phyloP scores from a whole-genome alignment of 2,113 vertebrate species.

The Nerophis lumbriciformis region DNA sequence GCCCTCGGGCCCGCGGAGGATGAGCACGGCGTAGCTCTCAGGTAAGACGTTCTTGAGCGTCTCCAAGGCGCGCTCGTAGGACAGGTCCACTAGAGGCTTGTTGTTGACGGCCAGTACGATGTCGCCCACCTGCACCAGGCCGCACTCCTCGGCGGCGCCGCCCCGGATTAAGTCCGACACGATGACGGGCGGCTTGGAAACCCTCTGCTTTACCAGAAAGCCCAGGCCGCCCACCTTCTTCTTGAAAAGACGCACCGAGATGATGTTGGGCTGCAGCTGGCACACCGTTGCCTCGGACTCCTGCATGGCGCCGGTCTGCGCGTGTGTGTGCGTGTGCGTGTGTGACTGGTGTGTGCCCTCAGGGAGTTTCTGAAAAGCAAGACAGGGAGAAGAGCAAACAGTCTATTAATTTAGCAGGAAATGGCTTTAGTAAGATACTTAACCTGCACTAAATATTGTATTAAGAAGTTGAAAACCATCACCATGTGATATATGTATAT shows the following conservation, averaged over 20 bases:
- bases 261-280: conserved; percentile 96
- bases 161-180: conserved; percentile 93
- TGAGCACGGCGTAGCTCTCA: conserved; percentile 91
- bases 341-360: conserved; percentile 27
- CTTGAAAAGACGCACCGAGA: conserved; percentile 94
- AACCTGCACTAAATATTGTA: no score
- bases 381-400: conserved; percentile 16
- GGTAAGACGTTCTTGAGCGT: conserved; percentile 85
- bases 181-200: conserved; percentile 90
- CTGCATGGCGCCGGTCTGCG: conserved; percentile 77
- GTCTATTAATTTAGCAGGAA: conserved; percentile 31
- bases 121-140: conserved; percentile 93
- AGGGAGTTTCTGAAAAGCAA: conserved; percentile 53
- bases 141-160: conserved; percentile 90
- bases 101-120: conserved; percentile 93
- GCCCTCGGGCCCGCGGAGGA: conserved; percentile 91
- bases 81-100: conserved; percentile 88
- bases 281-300: conserved; percentile 84
- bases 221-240: conserved; percentile 92
- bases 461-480: no score
- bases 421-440: no score
- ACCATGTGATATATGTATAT: no score
- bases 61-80: conserved; percentile 86
- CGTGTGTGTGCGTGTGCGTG: conserved; percentile 7
- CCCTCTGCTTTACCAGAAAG: conserved; percentile 92